A percentile compares a stretch with the other conserved stretches of the same genome.
These are phyloP conservation scores for Cephalopachus bancanus DNA, from an alignment of 2,797 vertebrate genomes.

Conservation along the genomic window DNA sequence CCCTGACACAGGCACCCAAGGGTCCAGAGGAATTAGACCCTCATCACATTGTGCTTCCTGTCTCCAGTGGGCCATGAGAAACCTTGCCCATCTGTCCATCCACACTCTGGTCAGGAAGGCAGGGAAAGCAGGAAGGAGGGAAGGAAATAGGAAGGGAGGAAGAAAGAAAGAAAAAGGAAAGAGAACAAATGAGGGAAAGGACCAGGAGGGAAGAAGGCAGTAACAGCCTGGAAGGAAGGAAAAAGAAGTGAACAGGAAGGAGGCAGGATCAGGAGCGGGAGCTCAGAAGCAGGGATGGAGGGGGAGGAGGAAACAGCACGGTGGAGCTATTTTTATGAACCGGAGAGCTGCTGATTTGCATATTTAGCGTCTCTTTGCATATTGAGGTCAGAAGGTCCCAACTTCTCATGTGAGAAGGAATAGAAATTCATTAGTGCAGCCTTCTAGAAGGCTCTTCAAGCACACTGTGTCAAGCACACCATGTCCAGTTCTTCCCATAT, in stretches of 20 bases:
- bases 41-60: neutral
- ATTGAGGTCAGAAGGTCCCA: slow-evolving; percentile 74
- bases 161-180: neutral
- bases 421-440: slow-evolving; percentile 46
- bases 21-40: neutral
- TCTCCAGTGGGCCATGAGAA: neutral
- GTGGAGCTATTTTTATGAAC: slow-evolving; percentile 72
- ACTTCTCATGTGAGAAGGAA: slow-evolving; percentile 40
- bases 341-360: slow-evolving; percentile 50
- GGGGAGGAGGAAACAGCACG: neutral
- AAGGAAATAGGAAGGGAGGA: neutral
- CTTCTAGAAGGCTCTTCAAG: slow-evolving; percentile 61
- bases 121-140: neutral
- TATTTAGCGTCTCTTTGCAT: slow-evolving; percentile 54
- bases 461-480: neutral
- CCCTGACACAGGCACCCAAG: neutral
- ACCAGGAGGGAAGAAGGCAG: rapidly evolving
- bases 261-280: neutral
- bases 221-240: neutral
- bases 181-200: neutral
- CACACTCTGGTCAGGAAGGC: neutral
- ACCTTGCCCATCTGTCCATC: neutral
- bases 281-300: neutral
- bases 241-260: neutral
- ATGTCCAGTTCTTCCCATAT: neutral